These are phyloP conservation scores for Enteromius mattozi DNA, from an alignment of 2,797 vertebrate species.

Conservation along the genomic window DNA sequence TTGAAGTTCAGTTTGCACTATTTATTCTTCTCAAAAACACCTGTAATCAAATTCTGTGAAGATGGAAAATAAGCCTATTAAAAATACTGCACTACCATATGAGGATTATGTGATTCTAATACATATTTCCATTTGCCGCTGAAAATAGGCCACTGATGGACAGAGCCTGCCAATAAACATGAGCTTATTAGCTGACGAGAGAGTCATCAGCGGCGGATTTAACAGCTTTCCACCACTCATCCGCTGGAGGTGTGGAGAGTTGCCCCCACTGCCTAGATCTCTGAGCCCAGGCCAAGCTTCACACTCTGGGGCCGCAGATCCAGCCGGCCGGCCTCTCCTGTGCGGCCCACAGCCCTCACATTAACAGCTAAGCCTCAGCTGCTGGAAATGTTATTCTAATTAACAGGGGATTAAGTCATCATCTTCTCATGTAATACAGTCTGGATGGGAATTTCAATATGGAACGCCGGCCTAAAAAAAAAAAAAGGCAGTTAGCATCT, in stretches of 20 bases:
- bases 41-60: conserved; percentile 25
- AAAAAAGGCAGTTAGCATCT: conserved; percentile 78
- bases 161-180: conserved; percentile 67
- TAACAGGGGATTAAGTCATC: conserved; percentile 86
- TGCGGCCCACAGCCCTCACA: conserved; percentile 59
- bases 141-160: conserved; percentile 54
- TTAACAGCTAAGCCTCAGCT: conserved; percentile 77
- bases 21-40: neutral
- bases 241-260: conserved; percentile 61
- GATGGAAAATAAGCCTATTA: conserved; percentile 45
- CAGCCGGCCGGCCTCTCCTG: conserved; percentile 68
- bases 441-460: conserved; percentile 82
- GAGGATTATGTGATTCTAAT: conserved; percentile 41
- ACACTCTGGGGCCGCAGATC: conserved; percentile 67
- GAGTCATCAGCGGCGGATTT: conserved; percentile 84
- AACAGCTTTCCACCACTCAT: conserved; percentile 82
- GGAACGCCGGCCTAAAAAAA: conserved; percentile 59
- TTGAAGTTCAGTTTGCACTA: neutral
- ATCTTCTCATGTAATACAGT: conserved; percentile 81
- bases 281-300: conserved; percentile 73
- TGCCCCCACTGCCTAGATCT: conserved; percentile 64
- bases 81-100: conserved; percentile 42
- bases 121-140: conserved; percentile 48
- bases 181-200: conserved; percentile 78
- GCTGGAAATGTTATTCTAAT: conserved; percentile 83